Evolutionary conservation across 2,888 invertebrate genomes (phyloP).

Genomic region (Heliconius ismenius): DNA sequence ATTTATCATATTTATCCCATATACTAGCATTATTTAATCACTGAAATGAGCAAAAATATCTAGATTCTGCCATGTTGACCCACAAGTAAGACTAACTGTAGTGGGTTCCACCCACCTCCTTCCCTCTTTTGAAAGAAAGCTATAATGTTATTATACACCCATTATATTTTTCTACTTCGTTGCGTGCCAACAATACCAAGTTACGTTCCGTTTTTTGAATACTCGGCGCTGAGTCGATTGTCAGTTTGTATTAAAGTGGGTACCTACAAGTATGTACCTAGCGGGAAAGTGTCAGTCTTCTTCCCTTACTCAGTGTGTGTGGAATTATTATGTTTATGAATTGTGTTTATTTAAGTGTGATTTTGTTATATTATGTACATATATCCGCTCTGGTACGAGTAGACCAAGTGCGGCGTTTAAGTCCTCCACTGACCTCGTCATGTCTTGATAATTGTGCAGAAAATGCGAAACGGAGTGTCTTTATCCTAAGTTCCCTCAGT

Average conservation of each 20-base stretch:
- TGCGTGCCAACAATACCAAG: constrained; percentile 42
- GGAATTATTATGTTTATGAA: background rate
- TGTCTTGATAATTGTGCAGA: no score
- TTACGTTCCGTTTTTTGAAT: constrained; percentile 34
- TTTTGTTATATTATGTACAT: background rate
- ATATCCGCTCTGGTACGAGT: background rate
- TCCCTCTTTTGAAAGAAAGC: constrained; percentile 41
- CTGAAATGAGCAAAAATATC: constrained; percentile 28
- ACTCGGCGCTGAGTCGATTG: constrained; percentile 37
- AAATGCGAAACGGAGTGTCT: no score
- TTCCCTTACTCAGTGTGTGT: background rate
- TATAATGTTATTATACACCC: constrained; percentile 51
- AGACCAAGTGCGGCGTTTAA: no score
- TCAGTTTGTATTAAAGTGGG: constrained; percentile 36
- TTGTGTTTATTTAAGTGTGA: constrained; percentile 1
- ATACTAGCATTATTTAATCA: background rate
- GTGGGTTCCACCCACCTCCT: constrained; percentile 30
- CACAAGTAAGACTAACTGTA: constrained; percentile 25
- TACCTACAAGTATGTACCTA: background rate
- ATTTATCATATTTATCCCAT: background rate
- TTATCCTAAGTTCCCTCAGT: no score
- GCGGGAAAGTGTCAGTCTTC: constrained; percentile 25
- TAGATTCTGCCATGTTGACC: constrained; percentile 24
- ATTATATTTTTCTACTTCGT: constrained; percentile 50
- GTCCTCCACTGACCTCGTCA: no score